Percentiles rank a stretch among this genome's conserved stretches.
phyloP scores from a whole-genome alignment of 1,140 invertebrate genomes.

The Dreissena polymorpha region DNA sequence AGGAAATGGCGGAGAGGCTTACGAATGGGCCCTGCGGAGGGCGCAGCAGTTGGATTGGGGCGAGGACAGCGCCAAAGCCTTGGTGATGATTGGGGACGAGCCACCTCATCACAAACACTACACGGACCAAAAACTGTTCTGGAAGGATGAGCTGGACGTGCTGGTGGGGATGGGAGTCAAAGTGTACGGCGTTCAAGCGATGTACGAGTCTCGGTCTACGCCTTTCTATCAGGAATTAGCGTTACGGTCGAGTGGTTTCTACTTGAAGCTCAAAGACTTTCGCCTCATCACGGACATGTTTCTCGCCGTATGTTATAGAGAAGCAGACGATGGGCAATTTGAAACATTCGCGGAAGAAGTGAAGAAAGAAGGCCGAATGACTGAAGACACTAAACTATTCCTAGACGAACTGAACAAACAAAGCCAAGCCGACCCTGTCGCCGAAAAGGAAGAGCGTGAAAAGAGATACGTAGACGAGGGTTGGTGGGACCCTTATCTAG shows the following conservation, averaged over 20 bases:
- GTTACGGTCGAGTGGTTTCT: slow-evolving; percentile 67
- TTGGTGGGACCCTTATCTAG: no score
- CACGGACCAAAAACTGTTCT: slow-evolving; percentile 70
- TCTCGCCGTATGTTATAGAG: no score
- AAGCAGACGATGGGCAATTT: no score
- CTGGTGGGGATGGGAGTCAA: slow-evolving; percentile 74
- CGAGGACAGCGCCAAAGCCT: slow-evolving; percentile 75
- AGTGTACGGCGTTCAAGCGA: slow-evolving; percentile 73
- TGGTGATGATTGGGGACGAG: slow-evolving; percentile 75
- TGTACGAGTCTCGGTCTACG: slow-evolving; percentile 10
- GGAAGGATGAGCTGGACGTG: slow-evolving; percentile 69
- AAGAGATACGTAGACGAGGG: no score
- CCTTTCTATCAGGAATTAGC: slow-evolving; percentile 72
- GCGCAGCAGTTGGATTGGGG: slow-evolving; percentile 75
- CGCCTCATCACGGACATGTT: no score
- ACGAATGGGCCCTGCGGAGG: slow-evolving; percentile 73
- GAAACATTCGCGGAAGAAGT: no score
- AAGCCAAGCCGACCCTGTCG: no score
- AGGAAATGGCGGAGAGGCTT: slow-evolving; percentile 59
- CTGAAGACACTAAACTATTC: no score
- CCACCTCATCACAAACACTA: slow-evolving; percentile 70
- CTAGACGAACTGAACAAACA: no score
- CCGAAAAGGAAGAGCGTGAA: no score
- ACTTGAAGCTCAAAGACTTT: slow-evolving; percentile 67
- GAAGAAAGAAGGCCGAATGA: no score